Evolutionary conservation across 2,888 invertebrate genomes (phyloP).

Genomic region (Netelia inedita): DNA sequence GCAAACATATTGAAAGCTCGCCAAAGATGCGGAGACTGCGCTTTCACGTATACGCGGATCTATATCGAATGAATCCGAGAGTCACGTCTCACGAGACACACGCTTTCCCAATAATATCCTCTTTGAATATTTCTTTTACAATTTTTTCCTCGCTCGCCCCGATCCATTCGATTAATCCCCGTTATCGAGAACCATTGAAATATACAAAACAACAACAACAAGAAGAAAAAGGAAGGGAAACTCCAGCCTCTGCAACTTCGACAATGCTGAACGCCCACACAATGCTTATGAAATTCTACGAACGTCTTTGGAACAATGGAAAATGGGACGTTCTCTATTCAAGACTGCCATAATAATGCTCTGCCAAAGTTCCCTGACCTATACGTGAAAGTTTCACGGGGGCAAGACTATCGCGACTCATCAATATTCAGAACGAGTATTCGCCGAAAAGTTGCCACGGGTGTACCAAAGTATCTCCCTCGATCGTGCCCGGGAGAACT

Average conservation of each 20-base stretch:
- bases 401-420: slow-evolving; percentile 44
- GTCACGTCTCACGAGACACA: slow-evolving; percentile 46
- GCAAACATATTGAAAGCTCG: slow-evolving; percentile 65
- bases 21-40: slow-evolving; percentile 48
- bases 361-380: slow-evolving; percentile 38
- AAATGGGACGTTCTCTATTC: slow-evolving; percentile 57
- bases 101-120: slow-evolving; percentile 32
- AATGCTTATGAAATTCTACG: slow-evolving; percentile 39
- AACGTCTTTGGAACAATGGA: slow-evolving; percentile 49
- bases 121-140: slow-evolving; percentile 7
- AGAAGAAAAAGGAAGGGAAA: neutral
- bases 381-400: slow-evolving; percentile 37
- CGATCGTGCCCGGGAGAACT: neutral
- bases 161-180: slow-evolving; percentile 30
- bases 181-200: slow-evolving; percentile 36
- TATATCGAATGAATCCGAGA: slow-evolving; percentile 33
- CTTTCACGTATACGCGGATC: slow-evolving; percentile 51
- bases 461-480: slow-evolving; percentile 18
- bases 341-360: slow-evolving; percentile 39
- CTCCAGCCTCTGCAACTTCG: slow-evolving; percentile 5
- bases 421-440: slow-evolving; percentile 55
- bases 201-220: neutral
- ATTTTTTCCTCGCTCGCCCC: neutral
- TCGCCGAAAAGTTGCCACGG: slow-evolving; percentile 33
- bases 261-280: slow-evolving; percentile 42